Base-by-base conservation (phyloP, 2,888 invertebrate species). In the Cremastinae sp. region DNA sequence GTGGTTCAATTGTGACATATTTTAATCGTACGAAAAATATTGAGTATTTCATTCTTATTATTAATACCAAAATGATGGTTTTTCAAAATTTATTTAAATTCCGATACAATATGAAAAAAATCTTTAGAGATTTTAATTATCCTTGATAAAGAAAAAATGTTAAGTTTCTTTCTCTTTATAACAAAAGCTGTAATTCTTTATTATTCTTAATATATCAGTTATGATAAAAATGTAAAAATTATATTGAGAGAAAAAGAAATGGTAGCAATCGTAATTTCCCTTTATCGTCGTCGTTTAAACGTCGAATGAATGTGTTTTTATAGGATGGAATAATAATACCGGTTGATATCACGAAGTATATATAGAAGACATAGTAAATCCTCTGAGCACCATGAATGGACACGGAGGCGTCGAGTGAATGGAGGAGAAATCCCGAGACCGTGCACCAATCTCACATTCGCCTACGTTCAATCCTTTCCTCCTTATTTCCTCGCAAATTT, bases 331-430 rank as follows among this genome's bases (percentile, higher is more conserved):
- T 74, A 78, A 75, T 78, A 78, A 74, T 75, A 77, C 70, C 71
- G 74, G 65, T 73, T 75, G 49, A 14, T 41, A 38, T 71, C 66
- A 47, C 59, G 72, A 71, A 58, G 79, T 43, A 0, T 12, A 36
- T 22, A 10, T 64, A 64, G 61, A 75, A 74, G 71, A 78, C 74
- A 77, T 78, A 80, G 78, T 81, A 80, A 82, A 80, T 74, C 77
- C 64, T 75, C 80, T 69, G 81, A 84, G 80, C 82, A 84, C 86
- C 86, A 86, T 86, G 86, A 86, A 86, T 86, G 86, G 86, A 79
- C 83, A 86, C 79, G 83, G 80, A 84, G 83, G 83, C 81, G 83
- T 83, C 81, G 81, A 82, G 85, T 86, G 86, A 86, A 86, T 86
- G 86, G 84, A 82, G 82, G 76, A 56, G 78, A 77, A 49, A 59